phyloP scores from a whole-genome alignment of 2,113 vertebrate genomes.

The Zapus hudsonius region DNA sequence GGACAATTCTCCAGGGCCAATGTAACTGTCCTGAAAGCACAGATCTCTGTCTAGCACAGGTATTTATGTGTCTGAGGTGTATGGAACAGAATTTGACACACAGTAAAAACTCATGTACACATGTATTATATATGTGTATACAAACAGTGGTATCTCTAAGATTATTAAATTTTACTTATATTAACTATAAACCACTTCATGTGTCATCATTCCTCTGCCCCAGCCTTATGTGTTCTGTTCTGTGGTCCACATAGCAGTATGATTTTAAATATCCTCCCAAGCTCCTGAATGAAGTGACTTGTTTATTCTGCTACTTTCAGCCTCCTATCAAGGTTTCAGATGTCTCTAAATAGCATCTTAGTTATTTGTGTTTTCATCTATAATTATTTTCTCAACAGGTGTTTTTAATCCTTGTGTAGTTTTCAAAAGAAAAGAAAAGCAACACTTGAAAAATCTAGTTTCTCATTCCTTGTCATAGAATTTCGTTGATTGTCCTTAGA shows the following conservation, averaged over 20 bases:
- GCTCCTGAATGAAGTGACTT: slow-evolving; percentile 46
- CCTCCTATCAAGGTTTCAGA: slow-evolving; percentile 54
- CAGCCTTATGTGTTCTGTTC: neutral
- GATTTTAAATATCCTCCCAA: slow-evolving; percentile 48
- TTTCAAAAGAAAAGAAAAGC: slow-evolving; percentile 44
- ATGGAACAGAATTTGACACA: neutral
- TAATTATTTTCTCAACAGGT: slow-evolving; percentile 72
- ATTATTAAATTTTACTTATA: neutral
- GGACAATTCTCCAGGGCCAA: neutral
- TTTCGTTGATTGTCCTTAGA: slow-evolving; percentile 25
- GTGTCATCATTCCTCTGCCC: neutral
- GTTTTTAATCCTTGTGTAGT: slow-evolving; percentile 41
- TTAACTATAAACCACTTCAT: neutral
- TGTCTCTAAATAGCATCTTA: slow-evolving; percentile 64
- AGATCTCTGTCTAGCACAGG: neutral
- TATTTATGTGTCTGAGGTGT: neutral
- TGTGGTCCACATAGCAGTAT: neutral
- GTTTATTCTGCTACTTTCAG: slow-evolving; percentile 58
- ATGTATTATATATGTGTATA: neutral
- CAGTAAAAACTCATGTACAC: neutral
- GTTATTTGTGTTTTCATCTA: slow-evolving; percentile 67
- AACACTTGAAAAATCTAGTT: slow-evolving; percentile 27
- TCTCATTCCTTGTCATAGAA: slow-evolving; percentile 50
- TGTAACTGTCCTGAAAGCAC: neutral
- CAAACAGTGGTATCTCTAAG: neutral